Base-by-base conservation (phyloP, 2,888 invertebrate species). In the Troglohyphantes excavatus region DNA sequence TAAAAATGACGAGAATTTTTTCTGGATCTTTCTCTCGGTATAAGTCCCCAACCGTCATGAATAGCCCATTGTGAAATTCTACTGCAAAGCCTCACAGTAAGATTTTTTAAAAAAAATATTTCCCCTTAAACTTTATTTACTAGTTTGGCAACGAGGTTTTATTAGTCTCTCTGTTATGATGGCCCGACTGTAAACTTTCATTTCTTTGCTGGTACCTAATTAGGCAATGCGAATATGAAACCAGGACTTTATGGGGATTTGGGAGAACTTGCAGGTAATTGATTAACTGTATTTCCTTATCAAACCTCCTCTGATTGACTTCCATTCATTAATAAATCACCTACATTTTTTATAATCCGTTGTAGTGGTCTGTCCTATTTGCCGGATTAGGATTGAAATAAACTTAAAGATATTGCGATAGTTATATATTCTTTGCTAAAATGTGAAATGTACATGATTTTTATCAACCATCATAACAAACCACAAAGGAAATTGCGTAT, bases 211-310 rank as follows among this genome's bases (percentile, higher is more conserved):
- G 72, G 61, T 65, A 61, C 68, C 67, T 76, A 76, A 89, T 76
- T 89, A 82, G 75, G 67, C 33, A 59, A 76, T 68, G 78, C 68
- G 19, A 86, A n/a, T 68, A 86, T 90, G 85, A 85, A 85, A 73
- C 90, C 85, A 39, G 90, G 90, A 61, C 29, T 86, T 21, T 86
- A 79, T 68, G 90, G 81, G 53, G 90, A 90, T 81, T 79, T 90
- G 13, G 85, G 73, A 39, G 78, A 84, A 29, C 23, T 81, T 33
- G 85, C 65, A 73, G 90, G 90, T 90, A 90, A 23, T 17, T 53
- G 9, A 33, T 9, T 33, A 9, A 33, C 2, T 53, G 9, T 53
- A 53, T n/a, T 53, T 17, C 53, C 9, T n/a, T 13, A 53, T 5
- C 53, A 53, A n/a, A 53, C 5, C n/a, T 53, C 39, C 39, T 11